A percentile compares a stretch with the other conserved stretches of the same genome.
phyloP scores from a whole-genome alignment of 2,113 vertebrate species.

The Myrmecophaga tridactyla region DNA sequence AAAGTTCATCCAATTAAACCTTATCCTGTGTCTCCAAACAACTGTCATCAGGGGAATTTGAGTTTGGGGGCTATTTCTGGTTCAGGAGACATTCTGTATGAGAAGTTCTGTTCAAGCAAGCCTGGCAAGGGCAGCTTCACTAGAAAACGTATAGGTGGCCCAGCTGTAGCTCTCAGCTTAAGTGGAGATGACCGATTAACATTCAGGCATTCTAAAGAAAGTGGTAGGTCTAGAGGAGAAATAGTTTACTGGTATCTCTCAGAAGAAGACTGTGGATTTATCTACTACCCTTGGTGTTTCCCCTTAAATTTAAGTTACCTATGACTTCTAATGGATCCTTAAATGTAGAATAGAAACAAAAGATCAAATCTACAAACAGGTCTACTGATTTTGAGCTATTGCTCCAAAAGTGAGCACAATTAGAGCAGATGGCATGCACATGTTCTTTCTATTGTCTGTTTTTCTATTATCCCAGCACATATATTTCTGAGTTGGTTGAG shows the following conservation, averaged over 20 bases:
- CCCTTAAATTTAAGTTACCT: neutral
- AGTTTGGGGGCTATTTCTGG: neutral
- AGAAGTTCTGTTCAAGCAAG: neutral
- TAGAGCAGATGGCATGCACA: neutral
- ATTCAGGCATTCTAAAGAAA: neutral
- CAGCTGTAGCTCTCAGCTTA: neutral
- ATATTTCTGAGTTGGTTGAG: neutral
- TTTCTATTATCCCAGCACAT: neutral
- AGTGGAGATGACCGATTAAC: neutral
- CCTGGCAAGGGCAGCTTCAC: neutral
- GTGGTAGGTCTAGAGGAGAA: neutral
- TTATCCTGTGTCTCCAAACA: neutral
- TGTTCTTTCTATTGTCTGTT: neutral
- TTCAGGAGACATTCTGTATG: neutral
- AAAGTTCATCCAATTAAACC: conserved; percentile 5
- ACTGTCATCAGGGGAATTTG: neutral
- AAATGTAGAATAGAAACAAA: neutral
- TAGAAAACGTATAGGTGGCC: neutral
- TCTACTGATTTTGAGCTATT: neutral
- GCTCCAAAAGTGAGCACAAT: neutral
- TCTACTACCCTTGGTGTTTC: neutral
- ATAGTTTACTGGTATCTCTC: neutral
- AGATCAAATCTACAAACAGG: neutral
- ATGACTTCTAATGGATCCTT: neutral
- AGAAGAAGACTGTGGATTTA: neutral